These are phyloP conservation scores for Sthenelais limicola DNA, from an alignment of 2,888 invertebrate species.

Conservation along the genomic window DNA sequence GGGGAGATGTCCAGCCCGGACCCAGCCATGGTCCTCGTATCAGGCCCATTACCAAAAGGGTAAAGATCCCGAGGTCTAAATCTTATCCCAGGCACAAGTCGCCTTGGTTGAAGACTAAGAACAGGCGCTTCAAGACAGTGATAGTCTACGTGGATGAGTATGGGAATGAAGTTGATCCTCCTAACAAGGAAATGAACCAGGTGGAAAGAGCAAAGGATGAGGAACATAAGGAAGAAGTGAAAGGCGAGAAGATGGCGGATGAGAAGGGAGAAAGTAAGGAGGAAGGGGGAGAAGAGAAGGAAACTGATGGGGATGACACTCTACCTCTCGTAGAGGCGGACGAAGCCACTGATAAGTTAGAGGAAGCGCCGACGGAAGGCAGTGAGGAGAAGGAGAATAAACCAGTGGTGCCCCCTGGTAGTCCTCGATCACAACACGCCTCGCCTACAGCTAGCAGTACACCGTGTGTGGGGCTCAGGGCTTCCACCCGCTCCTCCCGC, in stretches of 20 bases:
- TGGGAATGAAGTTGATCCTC: slow-evolving; percentile 44
- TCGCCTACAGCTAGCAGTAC: not conserved
- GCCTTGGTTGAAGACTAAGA: slow-evolving; percentile 44
- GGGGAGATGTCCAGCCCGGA: not conserved
- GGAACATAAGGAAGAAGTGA: not conserved
- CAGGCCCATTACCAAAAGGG: slow-evolving; percentile 36
- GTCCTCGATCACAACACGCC: slow-evolving; percentile 5
- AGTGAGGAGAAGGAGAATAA: slow-evolving; percentile 13
- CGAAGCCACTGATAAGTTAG: not conserved
- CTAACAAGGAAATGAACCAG: not conserved
- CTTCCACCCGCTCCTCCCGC: not conserved
- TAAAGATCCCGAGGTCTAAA: slow-evolving; percentile 4
- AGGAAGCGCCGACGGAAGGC: not conserved
- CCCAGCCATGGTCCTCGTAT: slow-evolving; percentile 3
- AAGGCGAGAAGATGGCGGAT: not conserved
- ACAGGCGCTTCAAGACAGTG: slow-evolving; percentile 37
- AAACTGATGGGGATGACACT: not conserved
- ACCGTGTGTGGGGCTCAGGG: too few relatives aligned
- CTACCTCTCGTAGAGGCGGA: not conserved
- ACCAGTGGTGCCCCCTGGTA: not conserved
- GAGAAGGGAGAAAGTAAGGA: not conserved
- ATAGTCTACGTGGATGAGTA: slow-evolving; percentile 44
- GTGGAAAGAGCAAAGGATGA: slow-evolving; percentile 11
- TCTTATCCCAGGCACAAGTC: slow-evolving; percentile 14
- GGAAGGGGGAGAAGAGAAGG: slow-evolving; percentile 6